A percentile compares a stretch with the other conserved stretches of the same genome.
phyloP scores from a whole-genome alignment of 2,113 vertebrate genomes.

The Pungitius pungitius region DNA sequence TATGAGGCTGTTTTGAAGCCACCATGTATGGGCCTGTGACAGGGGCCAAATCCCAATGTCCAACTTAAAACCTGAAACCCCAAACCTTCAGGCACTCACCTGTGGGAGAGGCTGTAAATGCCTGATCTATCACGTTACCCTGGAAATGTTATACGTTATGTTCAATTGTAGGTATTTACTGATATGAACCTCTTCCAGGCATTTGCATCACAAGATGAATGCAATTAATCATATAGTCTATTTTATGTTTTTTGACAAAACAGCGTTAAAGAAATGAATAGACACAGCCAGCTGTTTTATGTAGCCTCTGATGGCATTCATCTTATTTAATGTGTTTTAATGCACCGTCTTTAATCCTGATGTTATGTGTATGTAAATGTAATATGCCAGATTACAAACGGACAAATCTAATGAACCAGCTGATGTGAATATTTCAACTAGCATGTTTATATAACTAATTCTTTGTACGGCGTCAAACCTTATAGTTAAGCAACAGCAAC shows the following conservation, averaged over 20 bases:
- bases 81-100: neutral
- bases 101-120: neutral
- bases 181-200: neutral
- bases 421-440: neutral
- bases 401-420: neutral
- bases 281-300: neutral
- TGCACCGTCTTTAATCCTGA: too few species aligned
- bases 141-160: neutral
- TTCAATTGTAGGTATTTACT: neutral
- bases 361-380: too few species aligned
- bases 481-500: neutral
- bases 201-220: neutral
- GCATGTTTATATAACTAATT: neutral
- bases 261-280: neutral
- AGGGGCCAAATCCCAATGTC: neutral
- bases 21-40: conserved; percentile 17
- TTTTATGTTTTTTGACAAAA: neutral
- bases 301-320: too few species aligned
- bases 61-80: neutral
- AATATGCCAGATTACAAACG: neutral
- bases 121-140: neutral
- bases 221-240: neutral
- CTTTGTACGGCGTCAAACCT: neutral
- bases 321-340: too few species aligned
- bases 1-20: conserved; percentile 24